phyloP scores from a whole-genome alignment of 2,888 invertebrate species.

The Hydrotaea diabolus region DNA sequence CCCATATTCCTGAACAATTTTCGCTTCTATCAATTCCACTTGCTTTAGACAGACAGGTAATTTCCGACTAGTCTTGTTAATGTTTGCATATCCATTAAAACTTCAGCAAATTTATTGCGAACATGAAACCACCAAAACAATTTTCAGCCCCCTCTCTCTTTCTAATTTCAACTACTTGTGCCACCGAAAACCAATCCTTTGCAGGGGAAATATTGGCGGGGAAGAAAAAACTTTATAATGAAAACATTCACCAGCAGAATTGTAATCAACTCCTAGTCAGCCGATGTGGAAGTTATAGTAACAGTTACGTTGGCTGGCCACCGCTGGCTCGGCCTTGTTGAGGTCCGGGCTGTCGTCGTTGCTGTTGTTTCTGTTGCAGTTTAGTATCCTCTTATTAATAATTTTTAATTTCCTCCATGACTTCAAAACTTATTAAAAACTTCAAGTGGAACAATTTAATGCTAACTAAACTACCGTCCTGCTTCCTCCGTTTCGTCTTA shows the following conservation, averaged over 20 bases:
- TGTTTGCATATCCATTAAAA: conserved; percentile 32
- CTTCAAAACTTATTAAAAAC: conserved; percentile 76
- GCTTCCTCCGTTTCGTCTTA: background rate
- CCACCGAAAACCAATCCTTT: background rate
- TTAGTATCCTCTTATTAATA: conserved; percentile 75
- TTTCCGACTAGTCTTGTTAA: conserved; percentile 15
- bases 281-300: background rate
- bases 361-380: conserved; percentile 32
- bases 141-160: background rate
- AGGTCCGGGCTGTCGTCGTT: background rate
- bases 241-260: conserved; percentile 14
- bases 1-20: no score
- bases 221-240: background rate
- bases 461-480: conserved; percentile 54
- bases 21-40: no score
- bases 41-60: background rate
- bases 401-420: conserved; percentile 79
- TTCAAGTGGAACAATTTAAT: conserved; percentile 69
- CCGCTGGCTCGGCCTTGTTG: background rate
- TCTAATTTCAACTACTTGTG: background rate
- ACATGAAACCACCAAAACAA: background rate
- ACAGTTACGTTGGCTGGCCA: background rate
- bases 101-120: background rate
- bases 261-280: background rate
- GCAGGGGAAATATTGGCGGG: background rate